Base-by-base conservation (phyloP, 2,888 invertebrate genomes). In the Ommatoiulus sabulosus region DNA sequence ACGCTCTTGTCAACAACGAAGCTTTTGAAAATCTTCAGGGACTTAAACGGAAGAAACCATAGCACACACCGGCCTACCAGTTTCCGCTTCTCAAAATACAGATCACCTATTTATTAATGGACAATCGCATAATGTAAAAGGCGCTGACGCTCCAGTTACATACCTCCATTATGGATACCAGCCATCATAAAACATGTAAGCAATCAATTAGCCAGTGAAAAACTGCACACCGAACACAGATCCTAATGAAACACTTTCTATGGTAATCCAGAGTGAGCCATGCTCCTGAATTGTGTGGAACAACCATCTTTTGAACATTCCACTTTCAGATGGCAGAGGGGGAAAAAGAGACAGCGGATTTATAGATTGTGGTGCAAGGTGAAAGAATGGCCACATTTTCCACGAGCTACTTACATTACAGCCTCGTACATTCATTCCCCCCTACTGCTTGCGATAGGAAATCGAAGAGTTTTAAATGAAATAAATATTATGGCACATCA, bases 231-330 rank as follows among this genome's bases (percentile, higher is more conserved):
- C 24, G 72, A 72, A 72, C 72, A 72, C 10, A 20, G 20, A 72
- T 24, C 72, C 72, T 72, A 72, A 72, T 72, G 72, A 72, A 72
- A 72, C 72, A 72, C 72, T 72, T 72, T 72, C 24, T 72, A 72
- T 72, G 72, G 72, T 72, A 72, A 72, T 72, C 72, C 72, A 72
- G 72, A 72, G 72, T 72, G 72, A 72, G 72, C 10, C 72, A 72
- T 72, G 72, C 10, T 10, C 72, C 72, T 72, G 72, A 20, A 72
- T 72, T 72, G 72, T 72, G 72, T 20, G 24, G 24, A 24, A 20
- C 72, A 72, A 72, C 72, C 72, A 72, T 72, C 72, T 72, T 72
- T 72, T 72, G 72, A 72, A 72, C 72, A 72, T 72, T 72, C 72
- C 72, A 72, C 72, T 72, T 72, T 72, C 72, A 72, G 72, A 72